Percentiles rank a stretch among this genome's conserved stretches.
phyloP scores from a whole-genome alignment of 1,140 invertebrate genomes.

The Anastatus disparis region DNA sequence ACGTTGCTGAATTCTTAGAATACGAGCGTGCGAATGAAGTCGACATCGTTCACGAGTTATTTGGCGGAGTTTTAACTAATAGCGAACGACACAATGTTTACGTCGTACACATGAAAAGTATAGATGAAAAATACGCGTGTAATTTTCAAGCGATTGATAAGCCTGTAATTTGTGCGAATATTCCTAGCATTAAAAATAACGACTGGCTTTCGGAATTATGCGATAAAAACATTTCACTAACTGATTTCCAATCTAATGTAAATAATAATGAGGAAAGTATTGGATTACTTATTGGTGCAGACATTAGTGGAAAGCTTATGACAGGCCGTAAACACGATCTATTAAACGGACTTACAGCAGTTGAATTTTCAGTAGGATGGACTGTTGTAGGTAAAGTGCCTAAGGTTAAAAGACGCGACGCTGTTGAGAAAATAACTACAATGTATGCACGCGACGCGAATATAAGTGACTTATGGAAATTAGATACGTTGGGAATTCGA shows the following conservation, averaged over 20 bases:
- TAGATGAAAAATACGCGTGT: conserved; percentile 12
- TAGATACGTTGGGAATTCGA: conserved; percentile 58
- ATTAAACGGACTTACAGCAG: too few species aligned
- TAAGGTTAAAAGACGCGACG: too few species aligned
- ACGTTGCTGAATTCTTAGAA: conserved; percentile 35
- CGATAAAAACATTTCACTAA: conserved; percentile 35
- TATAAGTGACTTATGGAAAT: conserved; percentile 58
- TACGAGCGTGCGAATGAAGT: conserved; percentile 19
- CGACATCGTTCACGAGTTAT: conserved; percentile 34
- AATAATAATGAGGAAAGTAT: too few species aligned
- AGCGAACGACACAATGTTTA: conserved; percentile 36
- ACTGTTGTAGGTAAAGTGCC: too few species aligned
- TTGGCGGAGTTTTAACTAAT: conserved; percentile 33
- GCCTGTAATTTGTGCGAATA: conserved; percentile 29
- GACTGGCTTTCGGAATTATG: conserved; percentile 33
- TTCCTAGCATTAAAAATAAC: background rate
- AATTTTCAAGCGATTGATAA: too few species aligned
- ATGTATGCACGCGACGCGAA: conserved; percentile 39
- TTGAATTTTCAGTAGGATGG: too few species aligned
- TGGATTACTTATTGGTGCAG: too few species aligned
- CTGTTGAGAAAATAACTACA: too few species aligned
- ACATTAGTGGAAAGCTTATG: too few species aligned
- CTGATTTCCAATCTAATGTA: conserved; percentile 18
- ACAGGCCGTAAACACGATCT: too few species aligned
- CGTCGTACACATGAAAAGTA: conserved; percentile 27